phyloP scores from a whole-genome alignment of 2,113 vertebrate species.

The Sitta europaea region DNA sequence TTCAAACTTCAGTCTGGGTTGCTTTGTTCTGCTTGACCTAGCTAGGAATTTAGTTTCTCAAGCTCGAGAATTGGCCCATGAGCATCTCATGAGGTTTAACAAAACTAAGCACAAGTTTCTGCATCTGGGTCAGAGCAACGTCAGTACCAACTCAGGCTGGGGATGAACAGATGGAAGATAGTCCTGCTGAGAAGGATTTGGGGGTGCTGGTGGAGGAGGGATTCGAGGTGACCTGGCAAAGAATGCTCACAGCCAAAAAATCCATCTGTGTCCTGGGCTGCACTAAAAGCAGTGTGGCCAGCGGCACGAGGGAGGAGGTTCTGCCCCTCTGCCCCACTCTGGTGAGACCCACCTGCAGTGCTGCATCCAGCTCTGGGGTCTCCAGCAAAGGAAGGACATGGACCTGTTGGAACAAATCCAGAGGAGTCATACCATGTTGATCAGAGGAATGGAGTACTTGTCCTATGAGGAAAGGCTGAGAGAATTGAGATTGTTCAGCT shows the following conservation, averaged over 20 bases:
- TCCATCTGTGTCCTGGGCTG: neutral
- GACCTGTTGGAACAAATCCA: accelerated
- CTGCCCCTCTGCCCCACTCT: neutral
- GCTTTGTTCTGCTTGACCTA: neutral
- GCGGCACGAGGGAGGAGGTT: accelerated
- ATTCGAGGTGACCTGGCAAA: too few relatives aligned
- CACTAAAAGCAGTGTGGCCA: accelerated
- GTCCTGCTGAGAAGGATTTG: neutral
- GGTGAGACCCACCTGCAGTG: accelerated
- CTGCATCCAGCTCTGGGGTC: neutral
- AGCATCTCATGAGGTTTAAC: neutral
- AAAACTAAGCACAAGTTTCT: neutral
- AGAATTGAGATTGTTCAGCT: neutral
- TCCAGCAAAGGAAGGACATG: too few relatives aligned
- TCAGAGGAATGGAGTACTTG: neutral
- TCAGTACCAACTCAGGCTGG: neutral
- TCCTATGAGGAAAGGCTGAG: neutral
- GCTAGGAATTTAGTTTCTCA: neutral
- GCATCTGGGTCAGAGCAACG: too few relatives aligned
- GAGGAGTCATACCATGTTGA: accelerated
- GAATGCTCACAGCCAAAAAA: neutral
- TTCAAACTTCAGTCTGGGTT: neutral
- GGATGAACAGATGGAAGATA: neutral
- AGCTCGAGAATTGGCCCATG: neutral
- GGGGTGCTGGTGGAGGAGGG: too few relatives aligned